phyloP scores from a whole-genome alignment of 2,113 vertebrate genomes.

The Dinomys branickii region DNA sequence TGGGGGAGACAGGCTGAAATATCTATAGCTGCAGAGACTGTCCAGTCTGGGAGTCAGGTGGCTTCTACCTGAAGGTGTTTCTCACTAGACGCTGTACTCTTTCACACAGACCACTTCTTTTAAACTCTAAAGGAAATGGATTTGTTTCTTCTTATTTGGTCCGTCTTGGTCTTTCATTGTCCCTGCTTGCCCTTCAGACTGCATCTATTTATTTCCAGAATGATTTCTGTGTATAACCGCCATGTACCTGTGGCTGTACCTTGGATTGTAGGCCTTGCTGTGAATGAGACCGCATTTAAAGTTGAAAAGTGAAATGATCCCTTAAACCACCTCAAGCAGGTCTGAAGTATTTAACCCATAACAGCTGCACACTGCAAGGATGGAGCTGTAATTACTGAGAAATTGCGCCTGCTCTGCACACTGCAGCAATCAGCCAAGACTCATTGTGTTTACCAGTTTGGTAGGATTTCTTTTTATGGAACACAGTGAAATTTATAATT shows the following conservation, averaged over 20 bases:
- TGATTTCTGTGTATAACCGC: background rate
- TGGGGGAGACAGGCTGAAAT: background rate
- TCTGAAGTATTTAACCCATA: background rate
- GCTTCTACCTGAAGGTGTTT: background rate
- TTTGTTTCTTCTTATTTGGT: background rate
- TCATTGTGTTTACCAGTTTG: background rate
- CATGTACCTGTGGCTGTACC: background rate
- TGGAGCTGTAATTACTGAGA: background rate
- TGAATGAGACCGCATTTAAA: conserved; percentile 28
- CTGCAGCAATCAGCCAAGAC: background rate
- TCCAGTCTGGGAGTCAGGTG: background rate
- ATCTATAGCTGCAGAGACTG: background rate
- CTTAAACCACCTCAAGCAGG: background rate
- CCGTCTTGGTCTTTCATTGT: background rate
- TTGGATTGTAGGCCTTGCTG: background rate
- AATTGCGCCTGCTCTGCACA: background rate
- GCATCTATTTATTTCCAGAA: background rate
- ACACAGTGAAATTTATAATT: background rate
- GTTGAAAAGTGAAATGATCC: background rate
- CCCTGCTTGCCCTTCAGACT: background rate
- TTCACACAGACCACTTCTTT: background rate
- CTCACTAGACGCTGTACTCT: background rate
- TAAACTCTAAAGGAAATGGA: background rate
- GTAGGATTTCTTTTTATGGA: background rate
- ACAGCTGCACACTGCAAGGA: background rate